Conservation (phyloP, 2,113 vertebrate genomes). For the Phalacrocorax brasilianus region DNA sequence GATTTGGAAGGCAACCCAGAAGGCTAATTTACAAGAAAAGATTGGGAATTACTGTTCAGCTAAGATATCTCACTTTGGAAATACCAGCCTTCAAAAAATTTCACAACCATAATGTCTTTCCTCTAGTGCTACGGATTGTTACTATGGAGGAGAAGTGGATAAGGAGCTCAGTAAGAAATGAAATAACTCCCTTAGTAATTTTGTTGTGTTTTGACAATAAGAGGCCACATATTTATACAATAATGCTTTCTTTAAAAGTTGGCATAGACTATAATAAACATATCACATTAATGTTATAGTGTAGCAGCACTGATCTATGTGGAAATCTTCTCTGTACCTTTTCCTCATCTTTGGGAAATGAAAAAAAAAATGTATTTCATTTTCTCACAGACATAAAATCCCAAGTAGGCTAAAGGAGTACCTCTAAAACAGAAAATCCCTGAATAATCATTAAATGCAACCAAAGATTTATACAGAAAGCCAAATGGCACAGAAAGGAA, state of each 20-base stretch:
- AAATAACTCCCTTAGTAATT: background rate
- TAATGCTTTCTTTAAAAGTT: background rate
- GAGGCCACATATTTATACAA: background rate
- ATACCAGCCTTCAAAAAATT: background rate
- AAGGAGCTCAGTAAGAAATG: background rate
- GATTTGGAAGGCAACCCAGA: background rate
- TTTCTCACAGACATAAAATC: slow-evolving; percentile 6
- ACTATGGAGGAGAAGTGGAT: background rate
- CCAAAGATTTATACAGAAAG: background rate
- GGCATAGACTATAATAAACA: background rate
- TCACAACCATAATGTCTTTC: background rate
- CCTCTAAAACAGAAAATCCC: slow-evolving; percentile 17
- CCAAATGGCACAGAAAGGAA: background rate
- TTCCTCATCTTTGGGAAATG: background rate
- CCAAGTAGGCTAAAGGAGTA: background rate
- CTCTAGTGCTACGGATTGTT: background rate
- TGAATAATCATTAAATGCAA: slow-evolving; percentile 11
- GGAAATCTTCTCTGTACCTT: background rate
- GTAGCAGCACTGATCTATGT: background rate
- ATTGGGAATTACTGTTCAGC: background rate
- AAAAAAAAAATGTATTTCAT: background rate
- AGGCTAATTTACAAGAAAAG: background rate
- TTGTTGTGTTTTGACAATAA: background rate
- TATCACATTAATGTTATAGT: background rate
- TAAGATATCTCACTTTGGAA: background rate